Base-by-base conservation (phyloP, 2,888 invertebrate species). In the Acronicta leporina region DNA sequence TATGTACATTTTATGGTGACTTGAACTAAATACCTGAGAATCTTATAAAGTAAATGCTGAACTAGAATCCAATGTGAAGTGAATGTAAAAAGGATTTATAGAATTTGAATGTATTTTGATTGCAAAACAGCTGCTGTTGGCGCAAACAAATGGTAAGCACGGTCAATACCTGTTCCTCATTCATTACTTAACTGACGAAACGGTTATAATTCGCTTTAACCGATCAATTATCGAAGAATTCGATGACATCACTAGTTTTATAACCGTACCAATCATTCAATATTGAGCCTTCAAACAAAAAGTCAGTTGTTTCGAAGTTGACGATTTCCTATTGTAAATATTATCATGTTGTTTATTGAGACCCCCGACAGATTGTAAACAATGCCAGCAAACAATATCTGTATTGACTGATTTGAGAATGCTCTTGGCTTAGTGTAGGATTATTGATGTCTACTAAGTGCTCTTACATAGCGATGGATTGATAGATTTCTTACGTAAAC, bases 261-360 rank as follows among this genome's bases (percentile, higher is more conserved):
- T 73, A 78, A 80, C 60, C 40, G 49, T 27, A 51, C 55, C 59
- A 63, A 73, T 74, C 61, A 72, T 63, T 68, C 44, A 73, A 75
- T 71, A 72, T 57, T 69, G 53, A 57, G 67, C 52, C 61, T 69
- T 66, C 53, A 79, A 82, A 81, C 80, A 87, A 84, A 81, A 74
- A 81, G 63, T 66, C 62, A 73, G 75, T 82, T 82, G 81, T 81
- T 75, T 64, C 67, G 56, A 66, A 58, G 54, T 63, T 63, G 69
- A 78, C 63, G 65, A 68, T 79, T 81, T 77, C 65, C 82, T 82
- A 83, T 82, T 87, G 83, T 87, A 83, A 84, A 86, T 84, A 84
- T 71, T 74, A 73, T 75, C 63, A 48, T 64, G 64, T 80, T 87
- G 84, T 87, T 88, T 88, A 83, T 85, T 80, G 80, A 78, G 68